Evolutionary conservation across 92 coral and sea anemone genomes (phyloP), one percentile per base, ranked within the genome.

Genomic region (Parazoanthus atlanticus): DNA sequence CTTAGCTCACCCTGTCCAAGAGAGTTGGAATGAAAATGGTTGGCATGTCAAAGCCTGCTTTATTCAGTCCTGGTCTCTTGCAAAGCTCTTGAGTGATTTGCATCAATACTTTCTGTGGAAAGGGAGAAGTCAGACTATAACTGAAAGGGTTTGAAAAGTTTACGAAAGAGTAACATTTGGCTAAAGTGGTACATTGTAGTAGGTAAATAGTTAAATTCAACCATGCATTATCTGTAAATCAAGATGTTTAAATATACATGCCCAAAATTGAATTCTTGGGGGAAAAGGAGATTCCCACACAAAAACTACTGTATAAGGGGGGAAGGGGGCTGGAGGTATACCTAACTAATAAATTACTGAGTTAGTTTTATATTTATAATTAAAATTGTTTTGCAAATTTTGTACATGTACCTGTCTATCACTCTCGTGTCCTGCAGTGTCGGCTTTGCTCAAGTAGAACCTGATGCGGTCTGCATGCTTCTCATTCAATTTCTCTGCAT

Each of bases 1-100:
- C 15, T 34, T 34, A 1, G 12, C 76, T 49, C 86, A 97, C 99
- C 99, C 91, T 95, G 65, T 97, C 99, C 43, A 94, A 28, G 38
- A 97, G 90, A 56, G 92, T 91, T 41, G 99, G 99, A 16, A 97
- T 93, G 90, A 80, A 97, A 81, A 97, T 97, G 15, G 99, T 97
- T 2, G 95, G 99, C 95, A 97, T 97, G 82, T 97, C 99, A 97
- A 97, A 97, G 58, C 99, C 99, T 70, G 99, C 99, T 91, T 94
- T 97, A 91, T 97, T 97, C 82, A 97, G 93, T 64, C 99, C 99
- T 56, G 99, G 99, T 43, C 99, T 89, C 79, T 97, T 97, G 77
- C 99, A 97, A 10, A 97, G 94, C 77, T 97, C 99, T 77, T 97
- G 99, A 19, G 99, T 97, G 31, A 97, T 97, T 80, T 97, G 99